A percentile compares a stretch with the other conserved stretches of the same genome.
Conservation (phyloP, 1,140 invertebrate genomes). For the Acromyrmex echinatior region DNA sequence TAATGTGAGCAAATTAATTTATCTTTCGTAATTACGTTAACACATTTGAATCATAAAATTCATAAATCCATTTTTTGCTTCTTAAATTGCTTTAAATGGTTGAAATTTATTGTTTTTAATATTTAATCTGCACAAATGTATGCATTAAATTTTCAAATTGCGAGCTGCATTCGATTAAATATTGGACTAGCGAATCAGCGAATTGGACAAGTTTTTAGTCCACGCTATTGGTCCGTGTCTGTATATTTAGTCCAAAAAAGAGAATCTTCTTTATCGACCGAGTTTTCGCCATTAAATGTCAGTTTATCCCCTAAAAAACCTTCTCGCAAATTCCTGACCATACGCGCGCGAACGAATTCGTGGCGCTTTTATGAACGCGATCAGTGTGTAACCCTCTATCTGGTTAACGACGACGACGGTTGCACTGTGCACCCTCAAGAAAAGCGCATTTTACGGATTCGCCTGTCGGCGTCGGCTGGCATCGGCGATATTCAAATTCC, state of each 20-base stretch:
- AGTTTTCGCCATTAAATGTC: background rate
- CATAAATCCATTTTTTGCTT: background rate
- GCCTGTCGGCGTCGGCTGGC: constrained; percentile 36
- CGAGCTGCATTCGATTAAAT: background rate
- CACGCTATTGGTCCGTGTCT: constrained; percentile 33
- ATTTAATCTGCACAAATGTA: background rate
- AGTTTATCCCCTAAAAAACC: constrained; percentile 44
- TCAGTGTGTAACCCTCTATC: constrained; percentile 34
- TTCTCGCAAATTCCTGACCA: background rate
- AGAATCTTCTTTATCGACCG: constrained; percentile 32
- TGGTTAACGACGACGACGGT: constrained; percentile 15
- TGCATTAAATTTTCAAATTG: background rate
- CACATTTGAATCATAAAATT: background rate
- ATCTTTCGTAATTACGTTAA: background rate
- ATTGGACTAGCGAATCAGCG: constrained; percentile 14
- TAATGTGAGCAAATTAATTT: background rate
- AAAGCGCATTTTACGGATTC: constrained; percentile 55
- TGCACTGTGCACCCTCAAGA: constrained; percentile 40
- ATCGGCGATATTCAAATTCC: constrained; percentile 51
- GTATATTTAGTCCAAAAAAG: background rate
- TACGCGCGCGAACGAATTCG: constrained; percentile 38
- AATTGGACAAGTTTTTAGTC: constrained; percentile 46
- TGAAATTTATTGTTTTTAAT: background rate
- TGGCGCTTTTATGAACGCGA: constrained; percentile 66
- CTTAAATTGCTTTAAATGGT: background rate